These are phyloP conservation scores for Eleginops maclovinus DNA, from an alignment of 2,113 vertebrate species.

Conservation along the genomic window DNA sequence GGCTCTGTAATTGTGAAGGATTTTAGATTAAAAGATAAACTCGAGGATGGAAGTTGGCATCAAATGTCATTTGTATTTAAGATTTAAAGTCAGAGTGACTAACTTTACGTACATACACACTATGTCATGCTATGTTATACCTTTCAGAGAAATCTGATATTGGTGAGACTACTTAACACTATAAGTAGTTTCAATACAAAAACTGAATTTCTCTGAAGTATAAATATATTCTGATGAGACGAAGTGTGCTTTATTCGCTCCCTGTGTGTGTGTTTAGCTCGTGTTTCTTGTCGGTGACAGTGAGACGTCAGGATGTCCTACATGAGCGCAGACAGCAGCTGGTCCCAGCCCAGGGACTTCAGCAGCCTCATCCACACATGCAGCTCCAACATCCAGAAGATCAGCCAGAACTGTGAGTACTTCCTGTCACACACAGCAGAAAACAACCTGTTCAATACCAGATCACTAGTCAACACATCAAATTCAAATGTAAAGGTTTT, in stretches of 20 bases:
- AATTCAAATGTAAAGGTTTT: no score
- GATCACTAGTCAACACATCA: background rate
- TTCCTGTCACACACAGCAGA: background rate
- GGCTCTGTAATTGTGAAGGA: background rate
- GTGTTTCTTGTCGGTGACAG: background rate
- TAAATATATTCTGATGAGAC: background rate
- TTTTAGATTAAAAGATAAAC: background rate
- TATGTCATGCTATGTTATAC: no score
- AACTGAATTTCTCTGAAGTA: background rate
- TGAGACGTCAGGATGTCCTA: conserved; percentile 64
- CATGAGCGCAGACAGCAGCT: conserved; percentile 68
- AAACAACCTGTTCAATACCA: background rate
- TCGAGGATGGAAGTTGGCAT: background rate
- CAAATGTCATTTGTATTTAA: background rate
- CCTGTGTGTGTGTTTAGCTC: background rate
- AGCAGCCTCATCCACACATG: conserved; percentile 88
- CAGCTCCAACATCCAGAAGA: conserved; percentile 91
- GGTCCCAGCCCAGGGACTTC: conserved; percentile 83
- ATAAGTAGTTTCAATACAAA: background rate
- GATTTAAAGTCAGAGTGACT: background rate
- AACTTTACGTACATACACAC: no score
- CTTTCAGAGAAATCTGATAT: background rate
- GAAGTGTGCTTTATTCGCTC: no score
- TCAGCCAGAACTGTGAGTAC: conserved; percentile 90
- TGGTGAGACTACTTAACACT: background rate